These are phyloP conservation scores for Muscicapa adusta DNA, from an alignment of 2,113 vertebrate genomes.

Conservation along the genomic window DNA sequence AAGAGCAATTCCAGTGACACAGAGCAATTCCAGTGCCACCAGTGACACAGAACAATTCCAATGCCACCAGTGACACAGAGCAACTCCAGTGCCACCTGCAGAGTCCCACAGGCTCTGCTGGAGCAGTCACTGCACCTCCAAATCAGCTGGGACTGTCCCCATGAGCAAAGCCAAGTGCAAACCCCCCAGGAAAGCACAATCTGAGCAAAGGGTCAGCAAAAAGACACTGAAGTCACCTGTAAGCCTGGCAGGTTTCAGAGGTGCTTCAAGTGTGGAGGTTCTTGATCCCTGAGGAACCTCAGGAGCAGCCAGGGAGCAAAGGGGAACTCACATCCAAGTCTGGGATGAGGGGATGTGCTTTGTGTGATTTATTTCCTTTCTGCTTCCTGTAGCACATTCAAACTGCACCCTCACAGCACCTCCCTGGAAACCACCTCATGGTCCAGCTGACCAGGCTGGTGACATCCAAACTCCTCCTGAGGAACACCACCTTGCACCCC, in stretches of 20 bases:
- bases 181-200: not conserved
- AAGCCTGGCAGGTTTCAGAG: not conserved
- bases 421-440: not conserved
- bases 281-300: not conserved
- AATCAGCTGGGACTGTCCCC: not conserved
- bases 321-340: not conserved
- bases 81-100: not conserved
- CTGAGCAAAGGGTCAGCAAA: not conserved
- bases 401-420: not conserved
- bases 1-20: not conserved
- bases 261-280: not conserved
- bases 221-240: not conserved
- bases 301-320: not conserved
- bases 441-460: not conserved
- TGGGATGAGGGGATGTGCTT: not conserved
- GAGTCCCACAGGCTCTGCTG: not conserved
- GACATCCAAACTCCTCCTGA: not conserved
- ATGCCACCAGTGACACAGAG: not conserved
- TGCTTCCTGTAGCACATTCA: not conserved
- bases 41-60: not conserved
- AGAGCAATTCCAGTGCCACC: not conserved
- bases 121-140: not conserved
- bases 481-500: not conserved
- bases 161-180: not conserved
- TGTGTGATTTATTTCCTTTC: not conserved